Percentiles rank a stretch among this genome's conserved stretches.
Evolutionary conservation across 2,888 invertebrate genomes (phyloP).

Genomic region (Odontocolon sp.): DNA sequence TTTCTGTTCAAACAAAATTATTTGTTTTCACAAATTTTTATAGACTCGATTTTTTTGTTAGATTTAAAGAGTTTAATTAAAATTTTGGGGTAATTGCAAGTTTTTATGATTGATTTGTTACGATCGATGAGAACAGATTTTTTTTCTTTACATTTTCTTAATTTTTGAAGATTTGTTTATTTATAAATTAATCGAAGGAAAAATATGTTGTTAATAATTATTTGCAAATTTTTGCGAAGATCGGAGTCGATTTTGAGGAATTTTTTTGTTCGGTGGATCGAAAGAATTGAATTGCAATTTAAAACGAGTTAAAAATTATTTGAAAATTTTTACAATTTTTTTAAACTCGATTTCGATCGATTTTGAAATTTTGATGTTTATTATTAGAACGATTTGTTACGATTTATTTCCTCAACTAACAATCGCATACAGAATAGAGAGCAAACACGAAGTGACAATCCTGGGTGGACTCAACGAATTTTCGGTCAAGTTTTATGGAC

Average conservation of each 20-base stretch:
- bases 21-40: neutral
- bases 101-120: too few relatives aligned
- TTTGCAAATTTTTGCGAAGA: too few relatives aligned
- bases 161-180: too few relatives aligned
- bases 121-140: too few relatives aligned
- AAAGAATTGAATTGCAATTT: too few relatives aligned
- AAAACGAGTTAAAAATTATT: too few relatives aligned
- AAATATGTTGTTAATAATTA: too few relatives aligned
- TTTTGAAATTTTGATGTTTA: neutral
- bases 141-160: too few relatives aligned
- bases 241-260: too few relatives aligned
- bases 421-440: constrained; percentile 90
- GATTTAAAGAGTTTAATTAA: neutral
- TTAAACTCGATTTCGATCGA: neutral
- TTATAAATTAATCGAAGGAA: too few relatives aligned
- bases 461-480: constrained; percentile 99
- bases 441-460: constrained; percentile 99
- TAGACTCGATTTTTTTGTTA: neutral
- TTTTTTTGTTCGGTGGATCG: too few relatives aligned
- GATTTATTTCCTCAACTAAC: constrained; percentile 66
- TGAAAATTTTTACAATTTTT: neutral
- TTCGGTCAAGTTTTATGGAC: constrained; percentile 99
- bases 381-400: neutral
- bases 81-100: too few relatives aligned
- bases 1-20: neutral